phyloP scores from a whole-genome alignment of 2,888 invertebrate genomes.

The Drosophila dives region DNA sequence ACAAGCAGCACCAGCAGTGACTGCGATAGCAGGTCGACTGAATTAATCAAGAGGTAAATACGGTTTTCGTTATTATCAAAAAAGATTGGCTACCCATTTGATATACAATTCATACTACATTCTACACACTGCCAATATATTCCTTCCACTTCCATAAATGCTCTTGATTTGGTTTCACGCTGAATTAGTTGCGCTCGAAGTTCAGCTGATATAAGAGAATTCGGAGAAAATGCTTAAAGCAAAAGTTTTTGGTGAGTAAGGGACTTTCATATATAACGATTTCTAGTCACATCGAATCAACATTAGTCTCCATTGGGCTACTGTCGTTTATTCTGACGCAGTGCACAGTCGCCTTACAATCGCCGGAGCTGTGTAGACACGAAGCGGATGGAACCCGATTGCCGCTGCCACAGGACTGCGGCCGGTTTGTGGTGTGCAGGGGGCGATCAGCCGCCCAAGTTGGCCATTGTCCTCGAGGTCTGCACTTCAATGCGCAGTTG shows the following conservation, averaged over 20 bases:
- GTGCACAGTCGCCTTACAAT: constrained; percentile 17
- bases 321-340: constrained; percentile 32
- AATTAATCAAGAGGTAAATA: constrained; percentile 65
- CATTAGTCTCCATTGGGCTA: constrained; percentile 21
- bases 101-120: constrained; percentile 9
- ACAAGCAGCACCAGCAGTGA: constrained; percentile 12
- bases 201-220: constrained; percentile 27
- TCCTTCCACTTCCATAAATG: constrained; percentile 56
- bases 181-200: constrained; percentile 49
- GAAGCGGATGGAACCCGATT: constrained; percentile 67
- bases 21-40: constrained; percentile 34
- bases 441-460: constrained; percentile 48
- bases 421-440: constrained; percentile 65
- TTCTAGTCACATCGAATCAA: neutral
- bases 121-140: constrained; percentile 14
- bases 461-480: constrained; percentile 64
- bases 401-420: constrained; percentile 65
- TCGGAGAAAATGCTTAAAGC: constrained; percentile 27
- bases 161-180: constrained; percentile 10
- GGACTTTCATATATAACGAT: neutral
- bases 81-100: constrained; percentile 67
- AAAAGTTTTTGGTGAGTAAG: constrained; percentile 36
- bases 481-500: constrained; percentile 65
- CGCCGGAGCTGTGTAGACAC: constrained; percentile 56
- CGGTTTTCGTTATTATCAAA: constrained; percentile 68